Percentiles rank a stretch among this genome's conserved stretches.
Evolutionary conservation across 1,140 invertebrate genomes (phyloP).

Genomic region (Leptinotarsa texana): DNA sequence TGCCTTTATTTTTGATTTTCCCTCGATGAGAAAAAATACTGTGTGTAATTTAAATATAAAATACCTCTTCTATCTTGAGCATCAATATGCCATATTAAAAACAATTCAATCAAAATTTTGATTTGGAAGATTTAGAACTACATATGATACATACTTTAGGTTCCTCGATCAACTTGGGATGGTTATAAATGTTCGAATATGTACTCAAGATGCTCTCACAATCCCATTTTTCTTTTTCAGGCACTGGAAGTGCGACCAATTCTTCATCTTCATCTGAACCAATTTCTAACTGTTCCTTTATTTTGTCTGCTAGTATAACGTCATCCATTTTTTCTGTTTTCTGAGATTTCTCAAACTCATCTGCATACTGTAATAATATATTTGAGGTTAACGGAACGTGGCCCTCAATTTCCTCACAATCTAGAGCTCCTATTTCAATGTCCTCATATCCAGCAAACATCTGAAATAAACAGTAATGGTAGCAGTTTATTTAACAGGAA

Average conservation of each 20-base stretch:
- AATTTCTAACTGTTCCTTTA: slow-evolving; percentile 50
- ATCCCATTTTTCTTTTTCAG: slow-evolving; percentile 80
- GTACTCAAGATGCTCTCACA: slow-evolving; percentile 90
- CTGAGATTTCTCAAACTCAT: slow-evolving; percentile 65
- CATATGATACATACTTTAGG: slow-evolving; percentile 61
- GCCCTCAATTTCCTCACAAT: slow-evolving; percentile 89
- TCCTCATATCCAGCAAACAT: slow-evolving; percentile 88
- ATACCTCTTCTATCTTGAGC: too few relatives aligned
- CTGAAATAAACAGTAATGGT: slow-evolving; percentile 55
- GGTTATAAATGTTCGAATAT: slow-evolving; percentile 89
- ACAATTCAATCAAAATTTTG: too few relatives aligned
- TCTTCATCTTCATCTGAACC: slow-evolving; percentile 57
- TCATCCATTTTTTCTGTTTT: slow-evolving; percentile 65
- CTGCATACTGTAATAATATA: slow-evolving; percentile 67
- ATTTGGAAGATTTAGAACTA: too few relatives aligned
- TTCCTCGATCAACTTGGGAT: slow-evolving; percentile 85
- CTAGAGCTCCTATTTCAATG: slow-evolving; percentile 84
- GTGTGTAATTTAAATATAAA: too few relatives aligned
- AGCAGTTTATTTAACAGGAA: too few relatives aligned
- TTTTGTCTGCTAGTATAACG: slow-evolving; percentile 32
- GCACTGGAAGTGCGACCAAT: slow-evolving; percentile 63
- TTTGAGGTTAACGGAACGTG: slow-evolving; percentile 69
- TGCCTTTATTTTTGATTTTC: too few relatives aligned
- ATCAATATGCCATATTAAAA: too few relatives aligned
- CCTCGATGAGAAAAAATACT: too few relatives aligned